A percentile compares a stretch with the other conserved stretches of the same genome.
Conservation (phyloP, 1,140 invertebrate species). For the Calosoma granatense region DNA sequence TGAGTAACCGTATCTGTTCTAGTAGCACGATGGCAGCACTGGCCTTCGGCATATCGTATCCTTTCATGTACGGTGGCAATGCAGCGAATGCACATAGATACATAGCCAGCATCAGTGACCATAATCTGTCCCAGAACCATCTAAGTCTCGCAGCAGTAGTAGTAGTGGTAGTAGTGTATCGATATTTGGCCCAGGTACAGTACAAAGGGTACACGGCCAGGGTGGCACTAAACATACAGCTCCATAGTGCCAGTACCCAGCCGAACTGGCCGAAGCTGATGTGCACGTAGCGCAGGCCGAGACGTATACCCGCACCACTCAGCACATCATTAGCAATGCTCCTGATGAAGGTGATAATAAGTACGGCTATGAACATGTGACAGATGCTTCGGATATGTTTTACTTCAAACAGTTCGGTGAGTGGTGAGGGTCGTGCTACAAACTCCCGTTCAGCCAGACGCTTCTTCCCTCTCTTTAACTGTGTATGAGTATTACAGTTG, state of each 20-base stretch:
- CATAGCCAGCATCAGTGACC: no score
- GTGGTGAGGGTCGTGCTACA: constrained; percentile 51
- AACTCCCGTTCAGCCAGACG: constrained; percentile 47
- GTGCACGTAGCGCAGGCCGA: not conserved
- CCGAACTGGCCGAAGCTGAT: not conserved
- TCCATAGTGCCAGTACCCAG: not conserved
- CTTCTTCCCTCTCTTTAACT: no score
- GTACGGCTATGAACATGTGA: constrained; percentile 68
- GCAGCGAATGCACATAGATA: no score
- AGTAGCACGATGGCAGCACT: constrained; percentile 13
- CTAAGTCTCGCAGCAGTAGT: no score
- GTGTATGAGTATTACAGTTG: no score
- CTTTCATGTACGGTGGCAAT: constrained; percentile 2
- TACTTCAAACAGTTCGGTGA: constrained; percentile 67
- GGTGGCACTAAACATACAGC: not conserved
- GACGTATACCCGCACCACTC: not conserved
- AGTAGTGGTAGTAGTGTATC: no score
- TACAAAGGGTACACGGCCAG: not conserved
- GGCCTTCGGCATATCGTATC: not conserved
- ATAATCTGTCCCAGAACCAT: no score
- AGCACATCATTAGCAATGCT: constrained; percentile 60
- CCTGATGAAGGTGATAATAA: constrained; percentile 62
- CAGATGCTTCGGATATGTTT: constrained; percentile 71
- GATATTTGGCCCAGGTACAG: not conserved
- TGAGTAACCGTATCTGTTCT: constrained; percentile 52